These are phyloP conservation scores for Tetrapedia diversipes DNA, from an alignment of 2,888 invertebrate species.

Conservation along the genomic window DNA sequence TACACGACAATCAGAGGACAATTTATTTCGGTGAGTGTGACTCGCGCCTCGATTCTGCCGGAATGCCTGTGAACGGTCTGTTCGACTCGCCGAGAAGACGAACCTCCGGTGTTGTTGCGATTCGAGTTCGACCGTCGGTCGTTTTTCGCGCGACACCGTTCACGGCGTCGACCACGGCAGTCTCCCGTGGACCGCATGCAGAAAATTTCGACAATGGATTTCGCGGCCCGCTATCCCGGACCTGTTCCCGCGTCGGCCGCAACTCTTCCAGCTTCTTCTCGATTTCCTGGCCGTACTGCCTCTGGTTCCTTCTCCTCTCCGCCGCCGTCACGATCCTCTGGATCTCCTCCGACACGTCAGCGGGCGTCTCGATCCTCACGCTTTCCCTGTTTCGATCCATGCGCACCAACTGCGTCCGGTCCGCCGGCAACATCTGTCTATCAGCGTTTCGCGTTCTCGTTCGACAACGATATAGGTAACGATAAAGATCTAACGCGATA, in stretches of 20 bases:
- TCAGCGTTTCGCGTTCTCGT: background rate
- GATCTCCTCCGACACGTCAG: slow-evolving; percentile 77
- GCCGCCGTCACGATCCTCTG: slow-evolving; percentile 53
- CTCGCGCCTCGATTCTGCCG: background rate
- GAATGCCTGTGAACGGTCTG: too few species aligned
- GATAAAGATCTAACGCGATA: too few species aligned
- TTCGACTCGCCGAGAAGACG: slow-evolving; percentile 26
- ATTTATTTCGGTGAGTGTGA: background rate
- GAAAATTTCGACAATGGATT: slow-evolving; percentile 50
- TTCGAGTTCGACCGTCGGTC: slow-evolving; percentile 14
- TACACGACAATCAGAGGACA: too few species aligned
- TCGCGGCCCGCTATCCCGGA: slow-evolving; percentile 1
- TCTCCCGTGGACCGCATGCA: slow-evolving; percentile 18
- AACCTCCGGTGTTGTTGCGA: slow-evolving; percentile 32
- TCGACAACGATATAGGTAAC: too few species aligned
- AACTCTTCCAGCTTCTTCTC: background rate
- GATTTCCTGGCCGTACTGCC: background rate
- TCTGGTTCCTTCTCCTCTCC: slow-evolving; percentile 4
- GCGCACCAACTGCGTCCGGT: slow-evolving; percentile 74
- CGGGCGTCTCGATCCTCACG: slow-evolving; percentile 75
- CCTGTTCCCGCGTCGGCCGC: background rate
- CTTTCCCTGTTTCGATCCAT: slow-evolving; percentile 76
- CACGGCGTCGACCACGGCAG: background rate
- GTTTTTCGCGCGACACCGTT: background rate
- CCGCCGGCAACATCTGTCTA: background rate